Base-by-base conservation (phyloP, 2,797 vertebrate genomes). In the Anas acuta region DNA sequence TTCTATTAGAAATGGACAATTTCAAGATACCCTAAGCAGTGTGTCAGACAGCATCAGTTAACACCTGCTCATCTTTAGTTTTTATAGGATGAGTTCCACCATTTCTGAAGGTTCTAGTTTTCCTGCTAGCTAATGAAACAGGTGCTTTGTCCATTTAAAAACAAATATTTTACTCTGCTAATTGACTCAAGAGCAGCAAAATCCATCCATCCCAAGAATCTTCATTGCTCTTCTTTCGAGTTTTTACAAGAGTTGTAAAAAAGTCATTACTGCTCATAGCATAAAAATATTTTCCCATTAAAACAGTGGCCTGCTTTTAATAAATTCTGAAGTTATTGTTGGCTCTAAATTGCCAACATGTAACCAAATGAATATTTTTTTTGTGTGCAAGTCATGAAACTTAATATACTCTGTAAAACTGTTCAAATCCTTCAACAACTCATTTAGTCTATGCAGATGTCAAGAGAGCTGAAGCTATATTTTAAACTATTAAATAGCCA, bases 301-400 rank as follows among this genome's bases (percentile, higher is more conserved):
- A 97, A 97, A 96, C 76, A 78, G 92, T 96, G 92, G 96, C 91
- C 92, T 97, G 95, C 80, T 97, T 97, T 97, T 97, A 97, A 97
- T 97, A 97, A 97, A 96, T 92, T 88, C 80, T 53, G 56, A 95
- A 92, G 95, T 96, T 97, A 95, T 96, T 97, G 73, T 96, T 97
- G 97, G 96, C 93, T 95, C 71, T 86, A 89, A 79, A 77, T 96
- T 96, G 91, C 91, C 78, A 94, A 70, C 32, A 9, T 96, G 87
- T 71, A 97, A 97, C 92, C 89, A 90, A 97, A 94, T 86, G 88
- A 97, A 93, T 97, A 97, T 97, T 95, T 90, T 94, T 95, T 92
- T 91, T 96, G 67, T 87, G 80, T 95, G 86, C 78, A 96, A 97
- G 90, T 97, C 94, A 89, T 97, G 96, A 97, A 98, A 98, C 69